Base-by-base conservation (phyloP, 2,888 invertebrate genomes). In the Hydropsyche betteni region DNA sequence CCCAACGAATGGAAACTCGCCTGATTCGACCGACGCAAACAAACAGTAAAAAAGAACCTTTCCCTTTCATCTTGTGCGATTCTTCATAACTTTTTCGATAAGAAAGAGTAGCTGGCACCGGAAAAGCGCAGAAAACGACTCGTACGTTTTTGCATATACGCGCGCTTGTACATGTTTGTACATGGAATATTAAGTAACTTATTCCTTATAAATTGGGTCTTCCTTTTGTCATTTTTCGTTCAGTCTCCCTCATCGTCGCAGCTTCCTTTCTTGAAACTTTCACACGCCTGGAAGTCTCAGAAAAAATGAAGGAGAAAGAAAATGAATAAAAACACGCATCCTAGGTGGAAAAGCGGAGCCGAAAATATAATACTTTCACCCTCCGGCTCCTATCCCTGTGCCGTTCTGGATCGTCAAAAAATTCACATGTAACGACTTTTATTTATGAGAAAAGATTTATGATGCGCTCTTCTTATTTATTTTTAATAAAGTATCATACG, bases 61-160 rank as follows among this genome's bases (percentile, higher is more conserved):
- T 69, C 36, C 68, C 68, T 68, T 68, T 74, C 68, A 68, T 38
- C 24, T n/a, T 14, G 64, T 38, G 33, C 38, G 68, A 74, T 74
- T 74, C 74, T 68, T 74, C 74, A 74, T 74, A 74, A 74, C 74
- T 74, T 74, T 68, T 6, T 55, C 64, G 74, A 74, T 74, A 74
- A 74, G 68, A 55, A 24, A 12, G 14, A 24, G 24, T 24, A 24
- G 24, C 24, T 24, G 24, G 12, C 12, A 64, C 64, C 36, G 36
- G 36, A 34, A 64, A 53, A 52, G 68, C n/a, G 70, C 64, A 53
- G 50, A 74, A 68, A 74, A 44, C 71, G 74, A n/a, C 34, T 44
- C 64, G 24, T 33, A 36, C 51, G 64, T 72, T 72, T 72, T 74
- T 50, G 33, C 64, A 36, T 61, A 24, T 24, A 24, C 33, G 33